Evolutionary conservation across 2,797 vertebrate genomes (phyloP).

Genomic region (Crenuchus spilurus): DNA sequence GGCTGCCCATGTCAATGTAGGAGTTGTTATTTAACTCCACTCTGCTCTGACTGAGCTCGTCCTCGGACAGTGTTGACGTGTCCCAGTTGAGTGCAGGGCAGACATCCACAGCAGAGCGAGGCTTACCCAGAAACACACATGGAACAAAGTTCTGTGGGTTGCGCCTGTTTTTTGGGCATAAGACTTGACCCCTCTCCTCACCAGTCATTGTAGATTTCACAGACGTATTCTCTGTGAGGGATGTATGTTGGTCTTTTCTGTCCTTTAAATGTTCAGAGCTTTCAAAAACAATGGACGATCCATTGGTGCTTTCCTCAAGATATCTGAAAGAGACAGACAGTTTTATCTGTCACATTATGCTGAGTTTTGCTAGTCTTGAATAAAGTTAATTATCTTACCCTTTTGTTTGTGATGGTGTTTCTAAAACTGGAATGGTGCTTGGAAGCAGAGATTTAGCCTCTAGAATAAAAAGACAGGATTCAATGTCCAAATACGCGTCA

Average conservation of each 20-base stretch:
- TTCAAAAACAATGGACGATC: constrained; percentile 89
- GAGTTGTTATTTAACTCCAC: constrained; percentile 73
- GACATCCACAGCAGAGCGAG: constrained; percentile 30
- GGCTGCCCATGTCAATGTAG: constrained; percentile 59
- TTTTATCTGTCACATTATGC: background rate
- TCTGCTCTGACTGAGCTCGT: constrained; percentile 63
- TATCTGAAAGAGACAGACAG: constrained; percentile 14
- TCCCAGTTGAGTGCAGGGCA: constrained; percentile 71
- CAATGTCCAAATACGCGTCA: too few species aligned
- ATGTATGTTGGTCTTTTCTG: constrained; percentile 24
- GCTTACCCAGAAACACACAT: constrained; percentile 76
- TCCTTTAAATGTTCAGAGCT: constrained; percentile 69
- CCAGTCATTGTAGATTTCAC: constrained; percentile 50
- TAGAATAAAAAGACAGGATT: constrained; percentile 56
- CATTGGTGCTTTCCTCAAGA: constrained; percentile 72
- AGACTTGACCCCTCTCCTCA: constrained; percentile 57
- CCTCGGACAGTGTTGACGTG: constrained; percentile 60
- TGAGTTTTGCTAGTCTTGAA: background rate
- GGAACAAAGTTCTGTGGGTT: constrained; percentile 75
- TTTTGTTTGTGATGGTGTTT: constrained; percentile 67
- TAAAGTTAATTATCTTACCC: constrained; percentile 59
- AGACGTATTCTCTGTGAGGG: constrained; percentile 17
- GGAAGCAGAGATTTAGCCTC: constrained; percentile 59
- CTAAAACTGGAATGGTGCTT: constrained; percentile 75
- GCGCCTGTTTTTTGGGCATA: constrained; percentile 65